Base-by-base conservation (phyloP, 2,797 vertebrate genomes). In the Brotula barbata region DNA sequence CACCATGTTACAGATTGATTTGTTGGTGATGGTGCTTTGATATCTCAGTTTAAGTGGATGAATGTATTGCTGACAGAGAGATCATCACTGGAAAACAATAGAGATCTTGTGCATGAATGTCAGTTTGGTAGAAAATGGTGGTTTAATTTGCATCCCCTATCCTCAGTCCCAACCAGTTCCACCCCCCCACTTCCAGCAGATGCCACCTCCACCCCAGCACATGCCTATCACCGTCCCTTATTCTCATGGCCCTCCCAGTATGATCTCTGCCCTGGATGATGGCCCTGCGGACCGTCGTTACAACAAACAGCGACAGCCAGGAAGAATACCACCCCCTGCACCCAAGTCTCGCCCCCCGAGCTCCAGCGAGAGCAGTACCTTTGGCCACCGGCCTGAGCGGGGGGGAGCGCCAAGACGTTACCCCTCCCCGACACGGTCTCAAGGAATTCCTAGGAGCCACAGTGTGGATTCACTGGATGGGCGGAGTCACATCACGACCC, bases 261-360 rank as follows among this genome's bases (percentile, higher is more conserved):
- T 98, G 90, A 90, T 99, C 25, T 98, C 97, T 13, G 97, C 91
- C 4, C 85, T 99, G 11, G 89, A 93, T 2, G 94, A 97, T 0
- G 85, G 77, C 16, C 73, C 75, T 0, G 2, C 78, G 15, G 92
- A 93, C 0, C 92, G 90, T 1, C 90, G 92, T n/a, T n/a, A n/a
- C n/a, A n/a, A n/a, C n/a, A n/a, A n/a, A n/a, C n/a, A n/a, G n/a
- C n/a, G n/a, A n/a, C 2, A 82, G 16, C 58, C 69, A 0, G 80
- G 85, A 71, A 91, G 79, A 78, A 57, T 42, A 5, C 75, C 52
- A 19, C 87, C 78, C 0, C 43, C 52, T 1, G 75, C 64, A 0
- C 85, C 56, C 77, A 85, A 12, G 68, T 87, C 79, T 46, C 84
- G 56, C 31, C 89, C 83, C 6, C 88, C 77, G 1, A 89, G 58